These are phyloP conservation scores for Tamandua tetradactyla DNA, from an alignment of 2,797 vertebrate species.

Conservation along the genomic window DNA sequence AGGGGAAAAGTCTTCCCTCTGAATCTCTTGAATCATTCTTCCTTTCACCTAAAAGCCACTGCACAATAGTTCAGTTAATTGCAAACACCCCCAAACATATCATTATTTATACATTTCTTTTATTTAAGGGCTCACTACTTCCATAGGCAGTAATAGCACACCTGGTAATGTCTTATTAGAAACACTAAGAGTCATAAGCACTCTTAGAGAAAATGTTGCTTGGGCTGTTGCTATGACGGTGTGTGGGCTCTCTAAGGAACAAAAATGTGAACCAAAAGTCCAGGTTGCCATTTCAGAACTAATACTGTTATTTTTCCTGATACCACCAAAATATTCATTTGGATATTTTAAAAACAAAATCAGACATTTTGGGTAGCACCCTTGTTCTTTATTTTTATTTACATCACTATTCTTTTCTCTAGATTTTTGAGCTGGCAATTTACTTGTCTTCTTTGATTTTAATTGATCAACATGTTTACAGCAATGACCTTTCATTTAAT, in stretches of 20 bases:
- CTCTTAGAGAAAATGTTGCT: not conserved
- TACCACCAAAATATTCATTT: not conserved
- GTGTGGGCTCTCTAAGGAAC: not conserved
- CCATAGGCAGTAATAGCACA: not conserved
- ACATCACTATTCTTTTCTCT: not conserved
- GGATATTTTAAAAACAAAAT: not conserved
- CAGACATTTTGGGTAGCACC: not conserved
- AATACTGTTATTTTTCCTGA: not conserved
- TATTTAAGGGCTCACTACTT: constrained; percentile 17
- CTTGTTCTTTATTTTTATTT: not conserved
- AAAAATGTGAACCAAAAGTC: not conserved
- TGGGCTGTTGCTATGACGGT: not conserved
- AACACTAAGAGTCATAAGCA: not conserved
- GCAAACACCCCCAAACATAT: not conserved
- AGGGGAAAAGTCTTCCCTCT: not conserved
- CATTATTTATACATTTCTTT: not conserved
- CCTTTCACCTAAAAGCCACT: not conserved
- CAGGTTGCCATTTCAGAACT: not conserved
- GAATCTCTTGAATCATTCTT: not conserved
- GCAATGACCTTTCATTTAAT: not conserved
- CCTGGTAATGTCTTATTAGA: not conserved
- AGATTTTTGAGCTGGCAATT: not conserved
- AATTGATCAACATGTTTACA: not conserved
- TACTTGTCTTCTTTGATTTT: not conserved
- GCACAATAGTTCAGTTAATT: not conserved